phyloP scores from a whole-genome alignment of 2,888 invertebrate genomes.

The Chrysolina oricalcia region DNA sequence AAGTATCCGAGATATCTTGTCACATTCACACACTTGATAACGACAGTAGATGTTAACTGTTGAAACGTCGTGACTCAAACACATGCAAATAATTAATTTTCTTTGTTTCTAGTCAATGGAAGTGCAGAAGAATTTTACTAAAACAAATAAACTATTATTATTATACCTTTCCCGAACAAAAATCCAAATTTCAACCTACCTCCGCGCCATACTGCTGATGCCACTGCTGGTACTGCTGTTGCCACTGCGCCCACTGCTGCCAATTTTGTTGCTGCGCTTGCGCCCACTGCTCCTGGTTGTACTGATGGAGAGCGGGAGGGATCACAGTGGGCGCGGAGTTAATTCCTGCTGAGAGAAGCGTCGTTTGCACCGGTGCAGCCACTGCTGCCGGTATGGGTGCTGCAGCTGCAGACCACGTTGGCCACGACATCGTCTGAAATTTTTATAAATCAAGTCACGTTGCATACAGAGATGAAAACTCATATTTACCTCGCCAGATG shows the following conservation, averaged over 20 bases:
- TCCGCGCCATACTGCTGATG: constrained; percentile 84
- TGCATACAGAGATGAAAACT: not conserved
- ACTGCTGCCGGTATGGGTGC: constrained; percentile 55
- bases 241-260: constrained; percentile 86
- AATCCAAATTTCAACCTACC: constrained; percentile 69
- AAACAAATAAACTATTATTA: no score
- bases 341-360: constrained; percentile 52
- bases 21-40: no score
- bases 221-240: constrained; percentile 85
- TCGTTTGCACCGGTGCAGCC: constrained; percentile 51
- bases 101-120: no score
- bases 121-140: no score
- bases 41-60: no score
- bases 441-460: not conserved
- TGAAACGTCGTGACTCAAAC: no score
- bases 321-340: constrained; percentile 55
- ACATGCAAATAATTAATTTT: no score
- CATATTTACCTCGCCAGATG: constrained; percentile 37
- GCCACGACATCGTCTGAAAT: constrained; percentile 68
- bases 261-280: constrained; percentile 82
- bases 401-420: constrained; percentile 64
- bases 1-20: no score
- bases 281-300: constrained; percentile 81
- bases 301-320: constrained; percentile 68
- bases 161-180: not conserved